Conservation (phyloP, 2,113 vertebrate genomes). For the Boleophthalmus pectinirostris region DNA sequence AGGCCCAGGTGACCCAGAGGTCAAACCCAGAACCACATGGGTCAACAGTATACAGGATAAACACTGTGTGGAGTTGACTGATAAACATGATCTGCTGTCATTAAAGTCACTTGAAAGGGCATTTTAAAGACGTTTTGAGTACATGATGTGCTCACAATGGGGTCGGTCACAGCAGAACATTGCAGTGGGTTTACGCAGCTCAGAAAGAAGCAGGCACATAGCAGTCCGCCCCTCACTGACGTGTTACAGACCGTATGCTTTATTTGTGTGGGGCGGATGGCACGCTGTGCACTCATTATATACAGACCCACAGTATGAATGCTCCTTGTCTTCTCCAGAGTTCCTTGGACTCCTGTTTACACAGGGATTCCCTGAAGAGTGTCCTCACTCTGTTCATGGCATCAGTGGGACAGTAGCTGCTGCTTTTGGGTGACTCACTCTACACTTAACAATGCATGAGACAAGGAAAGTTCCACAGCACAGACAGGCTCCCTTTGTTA, state of each 20-base stretch:
- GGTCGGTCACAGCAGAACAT: slow-evolving; percentile 29
- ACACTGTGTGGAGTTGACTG: no score
- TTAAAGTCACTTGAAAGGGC: neutral
- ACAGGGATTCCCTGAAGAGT: slow-evolving; percentile 64
- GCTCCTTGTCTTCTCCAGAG: slow-evolving; percentile 34
- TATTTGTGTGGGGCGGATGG: slow-evolving; percentile 57
- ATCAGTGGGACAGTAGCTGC: slow-evolving; percentile 49
- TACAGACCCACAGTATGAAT: slow-evolving; percentile 31
- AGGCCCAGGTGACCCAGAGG: no score
- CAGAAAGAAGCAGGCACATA: slow-evolving; percentile 55
- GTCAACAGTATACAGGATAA: no score
- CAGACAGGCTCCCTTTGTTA: slow-evolving; percentile 57
- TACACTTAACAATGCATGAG: slow-evolving; percentile 40
- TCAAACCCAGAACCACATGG: no score
- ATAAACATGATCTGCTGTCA: neutral
- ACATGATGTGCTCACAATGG: slow-evolving; percentile 10
- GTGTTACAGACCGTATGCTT: slow-evolving; percentile 48
- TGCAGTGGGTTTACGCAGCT: slow-evolving; percentile 23
- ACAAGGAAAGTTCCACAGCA: slow-evolving; percentile 19
- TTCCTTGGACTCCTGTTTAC: slow-evolving; percentile 19
- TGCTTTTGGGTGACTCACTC: slow-evolving; percentile 55
- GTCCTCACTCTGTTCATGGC: slow-evolving; percentile 29
- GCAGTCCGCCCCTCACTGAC: slow-evolving; percentile 45
- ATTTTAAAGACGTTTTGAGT: neutral
- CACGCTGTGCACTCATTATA: slow-evolving; percentile 58